phyloP scores from a whole-genome alignment of 2,113 vertebrate genomes.

The Bambusicola thoracicus region DNA sequence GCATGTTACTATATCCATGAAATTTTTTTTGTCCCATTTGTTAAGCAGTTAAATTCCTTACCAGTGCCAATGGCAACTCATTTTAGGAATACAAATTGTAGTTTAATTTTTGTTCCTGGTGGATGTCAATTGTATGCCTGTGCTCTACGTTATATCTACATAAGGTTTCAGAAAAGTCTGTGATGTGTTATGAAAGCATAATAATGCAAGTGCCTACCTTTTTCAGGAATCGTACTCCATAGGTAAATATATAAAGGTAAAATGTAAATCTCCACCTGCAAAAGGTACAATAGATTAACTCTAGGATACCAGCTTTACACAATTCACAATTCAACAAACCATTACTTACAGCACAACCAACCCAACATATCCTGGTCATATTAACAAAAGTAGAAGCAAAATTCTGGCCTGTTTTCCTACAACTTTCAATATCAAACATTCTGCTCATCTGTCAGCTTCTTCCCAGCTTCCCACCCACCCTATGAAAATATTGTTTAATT shows the following conservation, averaged over 20 bases:
- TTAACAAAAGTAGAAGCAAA: neutral
- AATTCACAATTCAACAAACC: neutral
- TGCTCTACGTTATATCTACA: neutral
- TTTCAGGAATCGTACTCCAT: conserved; percentile 94
- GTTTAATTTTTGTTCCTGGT: neutral
- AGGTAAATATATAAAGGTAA: conserved; percentile 96
- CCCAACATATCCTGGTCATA: neutral
- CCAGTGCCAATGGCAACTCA: neutral
- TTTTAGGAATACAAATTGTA: conserved; percentile 7
- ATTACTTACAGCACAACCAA: neutral
- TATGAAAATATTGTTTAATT: neutral
- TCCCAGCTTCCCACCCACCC: neutral
- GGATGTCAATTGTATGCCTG: neutral
- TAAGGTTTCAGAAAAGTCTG: neutral
- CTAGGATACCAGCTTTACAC: conserved; percentile 24
- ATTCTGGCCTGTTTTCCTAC: neutral
- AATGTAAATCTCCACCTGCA: conserved; percentile 98
- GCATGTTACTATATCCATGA: neutral
- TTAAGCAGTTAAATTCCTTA: neutral
- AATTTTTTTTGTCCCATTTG: neutral
- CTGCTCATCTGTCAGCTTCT: neutral
- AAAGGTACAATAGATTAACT: conserved; percentile 72
- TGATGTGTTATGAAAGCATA: conserved; percentile 16
- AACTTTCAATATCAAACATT: neutral
- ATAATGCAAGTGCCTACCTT: conserved; percentile 84